phyloP scores from a whole-genome alignment of 1,140 invertebrate species.

The Pseudomyrmex sp. region DNA sequence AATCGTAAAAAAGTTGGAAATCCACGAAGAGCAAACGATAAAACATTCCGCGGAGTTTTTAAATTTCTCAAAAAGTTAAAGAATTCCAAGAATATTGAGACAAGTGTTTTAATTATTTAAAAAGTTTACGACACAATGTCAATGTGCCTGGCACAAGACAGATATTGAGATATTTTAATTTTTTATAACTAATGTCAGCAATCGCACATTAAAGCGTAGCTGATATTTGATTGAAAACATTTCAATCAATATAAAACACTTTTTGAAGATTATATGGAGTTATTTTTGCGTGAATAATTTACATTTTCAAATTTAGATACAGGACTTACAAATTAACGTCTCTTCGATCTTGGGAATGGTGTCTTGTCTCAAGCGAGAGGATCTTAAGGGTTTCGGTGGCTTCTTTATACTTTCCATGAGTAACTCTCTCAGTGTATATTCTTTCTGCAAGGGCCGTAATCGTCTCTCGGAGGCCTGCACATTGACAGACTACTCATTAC shows the following conservation, averaged over 20 bases:
- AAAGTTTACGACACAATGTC: not conserved
- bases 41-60: too few species aligned
- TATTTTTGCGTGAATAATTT: not conserved
- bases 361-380: conserved; percentile 78
- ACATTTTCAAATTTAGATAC: conserved; percentile 11
- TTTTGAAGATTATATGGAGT: not conserved
- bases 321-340: conserved; percentile 19
- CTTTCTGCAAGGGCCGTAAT: conserved; percentile 89
- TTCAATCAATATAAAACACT: not conserved
- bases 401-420: conserved; percentile 95
- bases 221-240: not conserved
- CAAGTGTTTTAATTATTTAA: too few species aligned
- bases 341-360: conserved; percentile 40
- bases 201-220: not conserved
- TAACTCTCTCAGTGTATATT: conserved; percentile 92
- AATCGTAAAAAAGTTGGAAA: too few species aligned
- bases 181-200: not conserved
- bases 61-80: too few species aligned
- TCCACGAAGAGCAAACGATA: too few species aligned
- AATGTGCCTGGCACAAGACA: not conserved
- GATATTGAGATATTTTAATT: not conserved
- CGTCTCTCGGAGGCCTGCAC: conserved; percentile 94
- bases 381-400: conserved; percentile 89
- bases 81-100: too few species aligned
- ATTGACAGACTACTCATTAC: conserved; percentile 24